Evolutionary conservation across 1,140 invertebrate genomes (phyloP), one percentile per base, ranked within the genome.

Genomic region (Bombus turneri): DNA sequence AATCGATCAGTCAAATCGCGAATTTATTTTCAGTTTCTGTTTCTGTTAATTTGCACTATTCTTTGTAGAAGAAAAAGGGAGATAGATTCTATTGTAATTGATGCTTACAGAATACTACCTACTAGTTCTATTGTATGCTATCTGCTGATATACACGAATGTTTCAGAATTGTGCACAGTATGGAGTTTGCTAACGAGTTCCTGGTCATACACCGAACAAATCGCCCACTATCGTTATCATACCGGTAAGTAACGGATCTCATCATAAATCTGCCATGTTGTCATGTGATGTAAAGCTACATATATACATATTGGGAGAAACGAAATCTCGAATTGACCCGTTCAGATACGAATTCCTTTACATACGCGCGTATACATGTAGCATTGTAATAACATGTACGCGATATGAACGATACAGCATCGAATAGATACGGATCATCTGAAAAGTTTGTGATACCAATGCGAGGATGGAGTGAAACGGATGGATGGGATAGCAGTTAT

Each of bases 111-210:
- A 25, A 18, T 37, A 59, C 6, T 57, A 57, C 47, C 28, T 53
- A n/a, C 10, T 59, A 28, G 43, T 3, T 28, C 28, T 31, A 43
- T 41, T n/a, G 6, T 15, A 62, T 47, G 47, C 62, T 59, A 22
- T 53, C 57, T 62, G 12, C 1, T 85, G 10, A 39, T 39, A 22
- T 34, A 41, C 66, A 10, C 47, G n/a, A 37, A 37, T 82, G 83
- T 94, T 94, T 87, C 88, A 94, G 94, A 90, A 73, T 53, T 94
- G 9, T 94, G 84, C 86, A 72, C 92, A 85, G 81, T 94, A 89
- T 94, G 93, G 91, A 93, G 87, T 85, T 84, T 92, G 76, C 86
- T 88, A 34, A 86, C 75, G 22, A 90, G 86, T 74, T 91, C 85
- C 34, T 84, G 91, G 77, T 92, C 92, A 10, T 90, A 92, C 64